These are phyloP conservation scores for Coelinius sp. DNA, from an alignment of 2,888 invertebrate genomes.

Conservation along the genomic window DNA sequence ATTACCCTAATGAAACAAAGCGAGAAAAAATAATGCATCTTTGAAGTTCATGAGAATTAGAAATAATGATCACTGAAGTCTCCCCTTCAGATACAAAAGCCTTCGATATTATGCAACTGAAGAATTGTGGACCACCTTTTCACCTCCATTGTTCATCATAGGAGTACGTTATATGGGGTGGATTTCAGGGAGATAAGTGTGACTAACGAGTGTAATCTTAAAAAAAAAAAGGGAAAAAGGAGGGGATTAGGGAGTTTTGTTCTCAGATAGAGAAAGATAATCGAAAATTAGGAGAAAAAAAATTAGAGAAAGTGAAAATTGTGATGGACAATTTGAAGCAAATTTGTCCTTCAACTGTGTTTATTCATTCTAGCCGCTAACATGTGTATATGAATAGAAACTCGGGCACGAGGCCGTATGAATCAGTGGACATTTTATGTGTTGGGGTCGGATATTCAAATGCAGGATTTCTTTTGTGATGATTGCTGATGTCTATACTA, in stretches of 20 bases:
- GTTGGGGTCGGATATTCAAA: no score
- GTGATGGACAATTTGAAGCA: no score
- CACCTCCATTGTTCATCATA: background rate
- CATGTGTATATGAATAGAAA: constrained; percentile 21
- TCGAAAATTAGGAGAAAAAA: no score
- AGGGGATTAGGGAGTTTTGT: background rate
- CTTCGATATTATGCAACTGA: background rate
- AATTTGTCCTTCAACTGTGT: background rate
- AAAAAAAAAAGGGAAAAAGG: background rate
- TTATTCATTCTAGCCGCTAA: background rate
- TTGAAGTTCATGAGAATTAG: no score
- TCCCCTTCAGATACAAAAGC: background rate
- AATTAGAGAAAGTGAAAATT: no score
- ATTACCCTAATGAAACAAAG: no score
- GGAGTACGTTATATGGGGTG: background rate
- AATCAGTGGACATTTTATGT: constrained; percentile 17
- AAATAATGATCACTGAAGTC: no score
- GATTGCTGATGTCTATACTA: no score
- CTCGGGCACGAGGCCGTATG: constrained; percentile 15
- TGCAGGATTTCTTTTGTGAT: no score
- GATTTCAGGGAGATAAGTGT: background rate
- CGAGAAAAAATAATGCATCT: no score
- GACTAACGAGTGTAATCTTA: background rate
- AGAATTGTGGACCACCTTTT: background rate
- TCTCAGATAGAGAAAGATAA: background rate